Evolutionary conservation across 2,113 vertebrate species (phyloP).

Genomic region (Scartelaos histophorus): DNA sequence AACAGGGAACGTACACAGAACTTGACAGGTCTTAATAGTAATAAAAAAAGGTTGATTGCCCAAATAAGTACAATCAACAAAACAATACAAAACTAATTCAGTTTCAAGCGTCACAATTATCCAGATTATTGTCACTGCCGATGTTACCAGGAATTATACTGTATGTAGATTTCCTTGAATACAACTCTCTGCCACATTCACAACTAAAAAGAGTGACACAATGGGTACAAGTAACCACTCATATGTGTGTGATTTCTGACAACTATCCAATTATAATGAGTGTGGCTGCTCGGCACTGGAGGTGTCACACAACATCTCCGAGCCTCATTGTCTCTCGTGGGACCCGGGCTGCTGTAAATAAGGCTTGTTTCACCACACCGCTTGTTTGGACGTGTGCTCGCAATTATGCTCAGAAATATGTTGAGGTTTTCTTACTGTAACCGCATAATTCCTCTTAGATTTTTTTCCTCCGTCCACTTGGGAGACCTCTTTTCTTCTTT

Average conservation of each 20-base stretch:
- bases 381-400: constrained; percentile 28
- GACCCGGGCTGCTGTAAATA: constrained; percentile 48
- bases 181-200: constrained; percentile 40
- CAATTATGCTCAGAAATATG: constrained; percentile 24
- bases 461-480: neutral
- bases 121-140: constrained; percentile 18
- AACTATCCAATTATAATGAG: constrained; percentile 70
- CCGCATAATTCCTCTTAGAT: constrained; percentile 11
- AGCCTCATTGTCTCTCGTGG: constrained; percentile 38
- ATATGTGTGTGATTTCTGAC: constrained; percentile 46
- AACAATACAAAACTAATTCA: constrained; percentile 9
- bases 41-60: neutral
- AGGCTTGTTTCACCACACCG: constrained; percentile 29
- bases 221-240: constrained; percentile 52
- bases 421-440: constrained; percentile 8
- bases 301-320: constrained; percentile 48
- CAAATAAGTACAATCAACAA: neutral
- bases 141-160: constrained; percentile 30
- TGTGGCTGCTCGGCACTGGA: constrained; percentile 46
- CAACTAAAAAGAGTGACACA: constrained; percentile 62
- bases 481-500: constrained; percentile 4
- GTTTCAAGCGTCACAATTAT: constrained; percentile 27
- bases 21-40: neutral
- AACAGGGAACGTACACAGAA: neutral
- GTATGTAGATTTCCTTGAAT: constrained; percentile 57